Evolutionary conservation across 2,797 vertebrate species (phyloP).

Genomic region (Epinephelus malabaricus): DNA sequence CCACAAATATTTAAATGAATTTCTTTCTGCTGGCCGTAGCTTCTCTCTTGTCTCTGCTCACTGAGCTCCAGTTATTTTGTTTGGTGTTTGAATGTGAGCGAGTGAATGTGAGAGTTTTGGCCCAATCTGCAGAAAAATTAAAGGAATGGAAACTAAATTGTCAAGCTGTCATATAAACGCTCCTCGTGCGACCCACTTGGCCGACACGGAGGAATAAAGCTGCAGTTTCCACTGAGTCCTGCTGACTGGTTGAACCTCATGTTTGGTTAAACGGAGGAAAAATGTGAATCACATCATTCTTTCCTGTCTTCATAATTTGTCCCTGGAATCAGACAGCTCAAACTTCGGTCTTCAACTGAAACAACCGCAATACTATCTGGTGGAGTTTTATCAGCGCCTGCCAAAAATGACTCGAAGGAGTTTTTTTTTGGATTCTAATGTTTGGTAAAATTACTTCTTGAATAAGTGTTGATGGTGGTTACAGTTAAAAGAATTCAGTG

Average conservation of each 20-base stretch:
- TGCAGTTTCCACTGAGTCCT: slow-evolving; percentile 34
- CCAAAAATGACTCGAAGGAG: neutral
- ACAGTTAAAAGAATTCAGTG: neutral
- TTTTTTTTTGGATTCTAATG: neutral
- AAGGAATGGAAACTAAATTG: neutral
- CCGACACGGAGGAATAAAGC: slow-evolving; percentile 16
- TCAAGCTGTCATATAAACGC: too few species aligned
- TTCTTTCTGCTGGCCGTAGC: neutral
- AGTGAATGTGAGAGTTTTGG: neutral
- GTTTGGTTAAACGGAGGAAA: slow-evolving; percentile 19
- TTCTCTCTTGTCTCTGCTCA: neutral
- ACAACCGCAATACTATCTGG: neutral
- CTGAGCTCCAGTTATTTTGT: neutral
- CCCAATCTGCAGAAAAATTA: neutral
- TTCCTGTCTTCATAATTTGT: slow-evolving; percentile 19
- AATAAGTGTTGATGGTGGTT: neutral
- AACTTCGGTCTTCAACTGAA: neutral
- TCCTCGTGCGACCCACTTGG: slow-evolving; percentile 44
- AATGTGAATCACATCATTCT: slow-evolving; percentile 23
- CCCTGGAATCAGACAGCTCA: slow-evolving; percentile 7
- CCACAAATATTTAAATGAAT: neutral
- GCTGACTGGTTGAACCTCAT: slow-evolving; percentile 7
- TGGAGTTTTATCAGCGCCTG: neutral
- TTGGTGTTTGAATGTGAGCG: neutral
- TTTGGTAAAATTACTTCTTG: neutral